phyloP scores from a whole-genome alignment of 2,113 vertebrate species.

The Martes martes region DNA sequence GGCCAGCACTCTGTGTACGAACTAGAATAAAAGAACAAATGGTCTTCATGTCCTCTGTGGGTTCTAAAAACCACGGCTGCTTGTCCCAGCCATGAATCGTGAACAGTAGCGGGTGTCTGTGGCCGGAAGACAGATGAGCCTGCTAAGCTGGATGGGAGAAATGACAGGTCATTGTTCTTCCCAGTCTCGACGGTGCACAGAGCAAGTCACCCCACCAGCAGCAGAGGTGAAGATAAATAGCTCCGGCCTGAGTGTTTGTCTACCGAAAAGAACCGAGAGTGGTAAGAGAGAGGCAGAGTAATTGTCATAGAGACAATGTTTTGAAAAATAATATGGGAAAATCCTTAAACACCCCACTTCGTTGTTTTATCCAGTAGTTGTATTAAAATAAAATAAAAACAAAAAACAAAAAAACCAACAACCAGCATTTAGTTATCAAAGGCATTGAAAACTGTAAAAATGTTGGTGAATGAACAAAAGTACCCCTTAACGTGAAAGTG shows the following conservation, averaged over 20 bases:
- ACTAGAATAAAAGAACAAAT: not conserved
- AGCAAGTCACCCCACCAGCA: not conserved
- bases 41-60: not conserved
- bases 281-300: not conserved
- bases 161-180: not conserved
- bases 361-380: not conserved
- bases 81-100: not conserved
- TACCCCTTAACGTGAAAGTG: not conserved
- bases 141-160: not conserved
- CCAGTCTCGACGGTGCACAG: not conserved
- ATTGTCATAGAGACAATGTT: not conserved
- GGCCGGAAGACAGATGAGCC: not conserved
- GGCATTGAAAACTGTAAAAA: not conserved
- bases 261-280: not conserved
- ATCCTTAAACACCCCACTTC: not conserved
- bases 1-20: not conserved
- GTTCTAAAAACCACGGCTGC: not conserved
- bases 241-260: not conserved
- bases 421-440: not conserved
- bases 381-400: not conserved
- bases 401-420: not conserved
- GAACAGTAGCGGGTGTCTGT: not conserved
- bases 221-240: not conserved
- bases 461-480: not conserved
- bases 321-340: not conserved